Base-by-base conservation (phyloP, 2,113 vertebrate genomes). In the Capricornis sumatraensis region DNA sequence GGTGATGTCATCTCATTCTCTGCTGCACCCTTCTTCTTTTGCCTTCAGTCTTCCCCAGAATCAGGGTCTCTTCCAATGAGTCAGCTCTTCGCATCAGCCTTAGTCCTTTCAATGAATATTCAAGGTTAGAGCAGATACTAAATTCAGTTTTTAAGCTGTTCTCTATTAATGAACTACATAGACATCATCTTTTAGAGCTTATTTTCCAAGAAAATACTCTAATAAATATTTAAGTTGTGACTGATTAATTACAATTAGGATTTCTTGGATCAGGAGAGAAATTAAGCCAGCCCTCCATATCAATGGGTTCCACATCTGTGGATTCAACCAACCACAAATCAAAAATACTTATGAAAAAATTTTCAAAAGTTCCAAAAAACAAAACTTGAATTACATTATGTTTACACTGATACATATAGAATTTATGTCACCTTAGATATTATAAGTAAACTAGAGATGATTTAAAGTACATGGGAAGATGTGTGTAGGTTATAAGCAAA, bases 241-340 rank as follows among this genome's bases (percentile, higher is more conserved):
- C 45, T 86, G 6, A 89, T 71, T 96, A 62, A 90, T 79, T 87
- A 43, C 23, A 97, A 96, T 36, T 89, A 64, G n/a, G 28, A 92
- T 43, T 96, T 84, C 57, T 15, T 43, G 8, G 23, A 84, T 9
- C 7, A 92, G 47, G 8, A 85, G 87, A 96, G 14, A 95, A 88
- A 87, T 40, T 62, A 23, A 55, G 52, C 13, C 81, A 83, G n/a
- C 21, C 52, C 21, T 55, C 23, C 52, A 83, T 36, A 55, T 55
- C 52, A 53, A 36, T n/a, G n/a, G 13, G 13, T 83, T 83, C 52
- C 7, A 1, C 30, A 36, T 55, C 33, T 55, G 21, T 12, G 21
- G 52, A 40, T 36, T 83, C 52, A 55, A 55, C 23, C 4, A n/a
- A 55, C 21, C n/a, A 55, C 7, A n/a, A 27, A 55, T 15, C 33